Evolutionary conservation across 2,888 invertebrate genomes (phyloP).

Genomic region (Campaea margaritaria): DNA sequence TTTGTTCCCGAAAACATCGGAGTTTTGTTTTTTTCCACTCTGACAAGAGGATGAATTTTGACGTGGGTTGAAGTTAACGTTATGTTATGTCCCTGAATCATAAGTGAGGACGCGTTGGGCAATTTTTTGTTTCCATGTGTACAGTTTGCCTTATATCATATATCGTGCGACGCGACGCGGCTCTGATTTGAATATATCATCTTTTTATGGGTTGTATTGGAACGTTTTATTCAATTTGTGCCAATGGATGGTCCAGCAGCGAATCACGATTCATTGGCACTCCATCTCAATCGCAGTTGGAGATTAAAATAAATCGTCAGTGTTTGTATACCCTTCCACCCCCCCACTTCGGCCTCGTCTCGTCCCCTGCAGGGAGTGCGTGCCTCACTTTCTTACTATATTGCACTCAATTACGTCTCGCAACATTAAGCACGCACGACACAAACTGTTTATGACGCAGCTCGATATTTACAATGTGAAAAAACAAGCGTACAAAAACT

Average conservation of each 20-base stretch:
- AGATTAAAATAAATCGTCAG: constrained; percentile 69
- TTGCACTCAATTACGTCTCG: constrained; percentile 58
- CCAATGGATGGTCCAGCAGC: constrained; percentile 56
- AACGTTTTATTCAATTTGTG: constrained; percentile 68
- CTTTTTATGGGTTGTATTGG: constrained; percentile 44
- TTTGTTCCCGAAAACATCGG: constrained; percentile 54
- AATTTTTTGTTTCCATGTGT: constrained; percentile 52
- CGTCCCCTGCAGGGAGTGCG: constrained; percentile 42
- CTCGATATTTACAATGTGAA: not conserved
- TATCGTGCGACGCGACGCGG: not conserved
- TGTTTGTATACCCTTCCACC: constrained; percentile 53
- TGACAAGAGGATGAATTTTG: constrained; percentile 60
- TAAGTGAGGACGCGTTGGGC: constrained; percentile 58
- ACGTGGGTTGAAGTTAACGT: constrained; percentile 69
- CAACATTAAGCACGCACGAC: constrained; percentile 42
- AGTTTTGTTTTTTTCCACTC: constrained; percentile 51
- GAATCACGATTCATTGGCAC: constrained; percentile 64
- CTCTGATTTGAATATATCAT: constrained; percentile 55
- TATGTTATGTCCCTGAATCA: constrained; percentile 61
- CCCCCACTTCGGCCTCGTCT: constrained; percentile 23
- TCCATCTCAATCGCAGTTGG: constrained; percentile 62
- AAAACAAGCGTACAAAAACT: too few species aligned
- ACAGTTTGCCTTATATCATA: constrained; percentile 18
- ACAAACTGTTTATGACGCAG: constrained; percentile 6
- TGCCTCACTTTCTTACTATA: constrained; percentile 55